Conservation (phyloP, 1,140 invertebrate species). For the Teleopsis dalmanni region DNA sequence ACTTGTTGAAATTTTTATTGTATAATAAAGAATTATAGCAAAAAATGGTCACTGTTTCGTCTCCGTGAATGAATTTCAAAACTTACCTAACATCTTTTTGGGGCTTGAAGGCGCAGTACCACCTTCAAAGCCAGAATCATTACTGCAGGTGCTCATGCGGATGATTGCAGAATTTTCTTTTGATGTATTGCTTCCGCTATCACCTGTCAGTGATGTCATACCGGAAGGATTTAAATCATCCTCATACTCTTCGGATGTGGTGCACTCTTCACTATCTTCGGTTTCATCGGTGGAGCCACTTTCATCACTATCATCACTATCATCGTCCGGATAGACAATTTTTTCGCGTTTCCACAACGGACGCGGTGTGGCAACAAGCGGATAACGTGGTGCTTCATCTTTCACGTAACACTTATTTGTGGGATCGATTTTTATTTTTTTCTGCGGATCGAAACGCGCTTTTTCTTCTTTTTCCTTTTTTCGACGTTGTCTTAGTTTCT, state of each 20-base stretch:
- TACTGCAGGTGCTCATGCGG: slow-evolving; percentile 45
- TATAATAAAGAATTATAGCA: background rate
- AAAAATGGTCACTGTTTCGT: background rate
- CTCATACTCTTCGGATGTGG: slow-evolving; percentile 24
- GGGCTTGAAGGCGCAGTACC: slow-evolving; percentile 43
- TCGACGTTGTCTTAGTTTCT: slow-evolving; percentile 30
- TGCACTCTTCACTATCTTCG: slow-evolving; percentile 37
- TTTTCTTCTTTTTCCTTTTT: slow-evolving; percentile 30
- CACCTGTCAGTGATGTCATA: background rate
- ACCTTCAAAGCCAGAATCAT: slow-evolving; percentile 44
- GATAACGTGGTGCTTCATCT: slow-evolving; percentile 48
- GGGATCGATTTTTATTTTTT: slow-evolving; percentile 42
- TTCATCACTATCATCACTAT: slow-evolving; percentile 31
- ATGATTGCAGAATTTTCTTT: slow-evolving; percentile 29
- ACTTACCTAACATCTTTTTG: slow-evolving; percentile 45
- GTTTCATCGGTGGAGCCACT: slow-evolving; percentile 20
- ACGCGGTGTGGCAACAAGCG: slow-evolving; percentile 51
- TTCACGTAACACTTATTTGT: slow-evolving; percentile 46
- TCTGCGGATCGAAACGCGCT: slow-evolving; percentile 39
- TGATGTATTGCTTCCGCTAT: slow-evolving; percentile 2
- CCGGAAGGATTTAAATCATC: slow-evolving; percentile 13
- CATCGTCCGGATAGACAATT: slow-evolving; percentile 38
- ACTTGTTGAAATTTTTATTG: too few relatives aligned
- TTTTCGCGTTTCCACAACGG: slow-evolving; percentile 49
- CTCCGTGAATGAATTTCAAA: background rate